Percentiles rank a stretch among this genome's conserved stretches.
These are phyloP conservation scores for Semicossyphus pulcher DNA, from an alignment of 2,113 vertebrate species.

Conservation along the genomic window DNA sequence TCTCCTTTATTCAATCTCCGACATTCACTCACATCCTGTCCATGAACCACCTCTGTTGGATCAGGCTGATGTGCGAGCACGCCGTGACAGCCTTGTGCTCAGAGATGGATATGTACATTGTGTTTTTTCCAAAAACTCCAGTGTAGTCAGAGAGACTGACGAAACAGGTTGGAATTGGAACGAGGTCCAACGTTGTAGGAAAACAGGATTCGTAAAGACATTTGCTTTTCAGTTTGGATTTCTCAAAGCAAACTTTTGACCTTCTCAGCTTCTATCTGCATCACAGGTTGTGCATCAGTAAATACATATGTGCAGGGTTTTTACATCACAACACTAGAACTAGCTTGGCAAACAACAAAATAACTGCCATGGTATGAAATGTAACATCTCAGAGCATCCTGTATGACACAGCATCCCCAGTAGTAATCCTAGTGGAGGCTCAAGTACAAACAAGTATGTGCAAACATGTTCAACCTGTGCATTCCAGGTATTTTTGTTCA, in stretches of 20 bases:
- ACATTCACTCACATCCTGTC: constrained; percentile 67
- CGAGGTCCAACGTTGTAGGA: neutral
- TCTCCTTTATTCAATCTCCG: constrained; percentile 61
- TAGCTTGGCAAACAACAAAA: neutral
- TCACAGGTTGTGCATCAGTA: neutral
- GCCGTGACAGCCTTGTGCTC: constrained; percentile 36
- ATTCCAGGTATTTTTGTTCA: no score
- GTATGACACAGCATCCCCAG: neutral
- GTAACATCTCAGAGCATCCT: neutral
- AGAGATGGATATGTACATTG: constrained; percentile 1
- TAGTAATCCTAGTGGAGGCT: neutral
- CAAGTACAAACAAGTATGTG: neutral
- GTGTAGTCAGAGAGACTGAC: constrained; percentile 11
- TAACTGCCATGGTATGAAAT: neutral
- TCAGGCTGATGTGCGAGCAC: constrained; percentile 43
- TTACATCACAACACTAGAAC: neutral
- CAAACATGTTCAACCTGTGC: neutral
- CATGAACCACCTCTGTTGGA: constrained; percentile 56
- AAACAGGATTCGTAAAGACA: neutral
- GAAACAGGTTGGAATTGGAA: constrained; percentile 1
- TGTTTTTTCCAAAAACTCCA: constrained; percentile 16
- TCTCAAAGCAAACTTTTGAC: constrained; percentile 22
- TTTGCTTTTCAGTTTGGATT: constrained; percentile 2
- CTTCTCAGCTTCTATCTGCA: neutral
- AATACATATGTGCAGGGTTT: constrained; percentile 7